Conservation (phyloP, 2,888 invertebrate species). For the Oxystoma pomonae region DNA sequence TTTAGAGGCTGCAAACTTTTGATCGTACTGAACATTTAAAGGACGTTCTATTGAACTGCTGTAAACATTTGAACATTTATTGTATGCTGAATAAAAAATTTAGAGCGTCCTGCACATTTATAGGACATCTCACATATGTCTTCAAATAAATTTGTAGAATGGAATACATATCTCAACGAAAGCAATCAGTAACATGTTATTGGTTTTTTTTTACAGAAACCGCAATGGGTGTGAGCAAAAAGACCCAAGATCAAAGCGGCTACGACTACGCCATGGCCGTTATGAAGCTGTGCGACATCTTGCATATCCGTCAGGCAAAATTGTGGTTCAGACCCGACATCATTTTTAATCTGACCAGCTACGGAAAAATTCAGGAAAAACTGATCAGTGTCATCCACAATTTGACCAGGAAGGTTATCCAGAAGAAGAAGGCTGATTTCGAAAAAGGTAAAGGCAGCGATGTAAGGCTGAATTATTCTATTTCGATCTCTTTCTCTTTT, state of each 20-base stretch:
- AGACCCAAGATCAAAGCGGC: slow-evolving; percentile 75
- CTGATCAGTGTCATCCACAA: slow-evolving; percentile 74
- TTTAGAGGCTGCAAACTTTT: background rate
- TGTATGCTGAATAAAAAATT: too few species aligned
- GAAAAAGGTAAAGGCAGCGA: slow-evolving; percentile 45
- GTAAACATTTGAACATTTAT: too few species aligned
- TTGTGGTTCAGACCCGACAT: slow-evolving; percentile 74
- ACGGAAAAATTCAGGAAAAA: slow-evolving; percentile 70
- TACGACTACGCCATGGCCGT: slow-evolving; percentile 85
- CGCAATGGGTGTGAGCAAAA: slow-evolving; percentile 84
- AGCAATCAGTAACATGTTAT: background rate
- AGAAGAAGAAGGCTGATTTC: slow-evolving; percentile 59
- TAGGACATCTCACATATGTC: background rate
- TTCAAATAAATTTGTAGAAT: background rate
- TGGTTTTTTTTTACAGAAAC: slow-evolving; percentile 58
- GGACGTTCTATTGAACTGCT: too few species aligned
- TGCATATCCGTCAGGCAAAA: slow-evolving; percentile 77
- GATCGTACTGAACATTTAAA: too few species aligned
- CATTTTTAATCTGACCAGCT: slow-evolving; percentile 70
- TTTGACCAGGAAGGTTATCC: slow-evolving; percentile 69
- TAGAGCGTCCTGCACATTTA: too few species aligned
- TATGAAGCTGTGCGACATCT: slow-evolving; percentile 86
- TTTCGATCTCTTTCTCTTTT: too few species aligned
- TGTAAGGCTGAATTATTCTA: too few species aligned
- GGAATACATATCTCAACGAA: background rate